Evolutionary conservation across 2,888 invertebrate species (phyloP), one percentile per base, ranked within the genome.

Genomic region (Cheilosia variabilis): DNA sequence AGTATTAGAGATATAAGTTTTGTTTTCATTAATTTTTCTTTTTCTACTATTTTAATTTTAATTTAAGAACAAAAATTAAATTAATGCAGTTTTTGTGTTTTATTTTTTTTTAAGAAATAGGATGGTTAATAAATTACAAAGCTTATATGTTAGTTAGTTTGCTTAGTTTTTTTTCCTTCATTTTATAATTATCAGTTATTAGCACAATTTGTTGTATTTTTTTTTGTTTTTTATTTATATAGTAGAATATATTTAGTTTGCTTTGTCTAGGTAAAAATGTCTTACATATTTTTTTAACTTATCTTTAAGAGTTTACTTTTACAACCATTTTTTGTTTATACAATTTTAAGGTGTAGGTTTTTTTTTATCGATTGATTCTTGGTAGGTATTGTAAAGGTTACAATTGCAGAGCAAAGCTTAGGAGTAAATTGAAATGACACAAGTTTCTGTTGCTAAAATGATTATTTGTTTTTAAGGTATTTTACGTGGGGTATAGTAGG

Each of bases 1-100:
- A 92, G 92, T 91, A 92, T 92, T 92, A 92, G 92, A 92, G 91
- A 92, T 91, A 92, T 91, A 91, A 91, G 90, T 91, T 90, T 79
- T 65, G 78, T 68, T 87, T 87, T 80, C 63, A 60, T 13, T 13
- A 13, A 37, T 19, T 47, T 73, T 69, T 69, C 72, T 66, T 66
- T 79, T 62, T 60, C 17, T 62, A 83, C 52, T 75, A 47, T 62
- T 82, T 78, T 41, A 75, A 87, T 60, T 71, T 73, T 55, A 47
- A 58, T 68, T 69, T 83, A 69, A 89, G 87, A 88, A 89, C 88
- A 88, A 89, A 24, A 50, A 50, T 87, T 27, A 52, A 52, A 68
- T 65, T 83, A 68, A 82, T 72, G 45, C 58, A 13, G 80, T 53
- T 78, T 65, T 80, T 80, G 4, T n/a, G 4, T 45, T 17, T 45